These are phyloP conservation scores for Argyrosomus regius DNA, from an alignment of 2,797 vertebrate species.

Conservation along the genomic window DNA sequence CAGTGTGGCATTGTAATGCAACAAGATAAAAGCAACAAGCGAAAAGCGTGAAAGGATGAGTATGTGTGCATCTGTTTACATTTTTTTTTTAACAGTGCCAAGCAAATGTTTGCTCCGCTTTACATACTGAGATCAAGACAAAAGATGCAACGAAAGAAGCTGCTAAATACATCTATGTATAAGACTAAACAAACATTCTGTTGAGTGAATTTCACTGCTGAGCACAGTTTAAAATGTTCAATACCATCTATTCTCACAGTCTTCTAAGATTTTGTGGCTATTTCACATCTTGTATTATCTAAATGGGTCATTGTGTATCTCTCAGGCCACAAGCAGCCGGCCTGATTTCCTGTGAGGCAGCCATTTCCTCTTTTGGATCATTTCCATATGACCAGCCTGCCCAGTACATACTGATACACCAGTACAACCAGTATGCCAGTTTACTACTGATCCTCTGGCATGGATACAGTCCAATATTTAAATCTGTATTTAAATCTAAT, in stretches of 20 bases:
- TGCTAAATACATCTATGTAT: constrained; percentile 37
- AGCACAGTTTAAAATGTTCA: rapidly evolving
- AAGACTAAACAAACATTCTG: constrained; percentile 38
- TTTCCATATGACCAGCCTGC: constrained; percentile 49
- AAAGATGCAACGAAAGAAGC: constrained; percentile 57
- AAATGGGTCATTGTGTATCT: constrained; percentile 34
- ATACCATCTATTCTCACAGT: not conserved
- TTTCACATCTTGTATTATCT: not conserved
- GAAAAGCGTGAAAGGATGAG: constrained; percentile 62
- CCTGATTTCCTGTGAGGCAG: constrained; percentile 15
- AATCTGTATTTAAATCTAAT: constrained; percentile 32
- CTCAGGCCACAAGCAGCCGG: constrained; percentile 14
- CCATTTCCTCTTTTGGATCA: constrained; percentile 37
- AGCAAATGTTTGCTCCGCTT: constrained; percentile 59
- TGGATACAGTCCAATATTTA: constrained; percentile 12
- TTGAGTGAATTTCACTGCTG: not conserved
- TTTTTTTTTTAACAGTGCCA: constrained; percentile 36
- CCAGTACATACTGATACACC: constrained; percentile 37
- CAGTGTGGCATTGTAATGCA: constrained; percentile 53
- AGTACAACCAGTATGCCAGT: constrained; percentile 37
- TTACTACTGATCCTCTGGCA: constrained; percentile 36
- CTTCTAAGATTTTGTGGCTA: not conserved
- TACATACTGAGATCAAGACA: constrained; percentile 56
- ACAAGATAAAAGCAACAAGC: constrained; percentile 50
- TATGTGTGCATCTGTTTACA: constrained; percentile 68